Evolutionary conservation across 2,797 vertebrate genomes (phyloP).

Genomic region (Aldrovandia affinis): DNA sequence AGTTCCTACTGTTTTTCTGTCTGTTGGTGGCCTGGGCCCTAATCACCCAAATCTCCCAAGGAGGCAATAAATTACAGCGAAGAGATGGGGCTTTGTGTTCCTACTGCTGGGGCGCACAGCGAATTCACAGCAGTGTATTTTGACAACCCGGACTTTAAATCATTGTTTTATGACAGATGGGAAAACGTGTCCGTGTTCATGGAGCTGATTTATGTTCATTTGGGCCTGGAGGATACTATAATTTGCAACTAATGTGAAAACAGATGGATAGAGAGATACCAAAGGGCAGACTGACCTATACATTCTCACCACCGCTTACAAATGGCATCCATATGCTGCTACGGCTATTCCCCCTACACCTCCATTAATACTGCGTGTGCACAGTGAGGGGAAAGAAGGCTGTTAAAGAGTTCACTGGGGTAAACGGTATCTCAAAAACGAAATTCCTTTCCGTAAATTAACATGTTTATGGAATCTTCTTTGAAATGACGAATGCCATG

Average conservation of each 20-base stretch:
- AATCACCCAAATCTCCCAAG: constrained; percentile 93
- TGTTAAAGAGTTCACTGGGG: constrained; percentile 45
- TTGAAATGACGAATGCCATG: background rate
- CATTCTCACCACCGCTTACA: constrained; percentile 82
- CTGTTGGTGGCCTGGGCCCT: constrained; percentile 98
- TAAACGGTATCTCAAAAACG: constrained; percentile 43
- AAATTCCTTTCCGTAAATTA: constrained; percentile 13
- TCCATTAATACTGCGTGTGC: constrained; percentile 57
- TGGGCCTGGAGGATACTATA: constrained; percentile 96
- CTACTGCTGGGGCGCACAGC: constrained; percentile 85
- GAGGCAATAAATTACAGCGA: constrained; percentile 98
- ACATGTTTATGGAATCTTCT: background rate
- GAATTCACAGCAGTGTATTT: constrained; percentile 88
- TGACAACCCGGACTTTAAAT: constrained; percentile 97
- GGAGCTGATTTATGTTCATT: constrained; percentile 96
- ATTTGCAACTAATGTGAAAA: constrained; percentile 97
- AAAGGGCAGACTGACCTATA: constrained; percentile 83
- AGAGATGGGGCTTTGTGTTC: constrained; percentile 97
- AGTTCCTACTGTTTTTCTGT: constrained; percentile 98
- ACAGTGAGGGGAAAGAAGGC: constrained; percentile 38
- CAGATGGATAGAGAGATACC: constrained; percentile 97
- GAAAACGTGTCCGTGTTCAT: constrained; percentile 91
- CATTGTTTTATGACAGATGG: constrained; percentile 99
- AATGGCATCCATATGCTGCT: constrained; percentile 96
- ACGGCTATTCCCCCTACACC: constrained; percentile 77